A percentile compares a stretch with the other conserved stretches of the same genome.
Conservation (phyloP, 30 jellyfish, hydroid and myxozoan species). For the Turritopsis dohrnii region DNA sequence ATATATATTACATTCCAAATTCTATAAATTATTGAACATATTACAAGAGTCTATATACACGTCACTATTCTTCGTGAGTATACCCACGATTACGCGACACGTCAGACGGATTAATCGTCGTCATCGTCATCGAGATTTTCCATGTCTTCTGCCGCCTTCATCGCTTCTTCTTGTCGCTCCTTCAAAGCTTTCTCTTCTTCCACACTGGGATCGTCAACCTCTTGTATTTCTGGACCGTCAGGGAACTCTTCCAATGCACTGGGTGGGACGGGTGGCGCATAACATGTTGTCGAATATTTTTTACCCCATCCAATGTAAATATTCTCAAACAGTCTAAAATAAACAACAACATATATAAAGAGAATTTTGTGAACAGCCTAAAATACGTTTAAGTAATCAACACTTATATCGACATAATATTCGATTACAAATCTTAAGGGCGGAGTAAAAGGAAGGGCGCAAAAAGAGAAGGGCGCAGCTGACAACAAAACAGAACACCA, state of each 20-base stretch:
- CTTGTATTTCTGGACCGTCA: slow-evolving; percentile 64
- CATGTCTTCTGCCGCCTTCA: slow-evolving; percentile 80
- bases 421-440: too few relatives aligned
- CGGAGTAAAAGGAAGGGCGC: too few relatives aligned
- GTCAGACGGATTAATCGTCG: slow-evolving; percentile 45
- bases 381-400: too few relatives aligned
- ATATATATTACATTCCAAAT: background rate
- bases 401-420: too few relatives aligned
- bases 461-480: too few relatives aligned
- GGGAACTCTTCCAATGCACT: slow-evolving; percentile 70
- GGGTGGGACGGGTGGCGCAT: slow-evolving; percentile 84
- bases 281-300: slow-evolving; percentile 56
- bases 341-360: too few relatives aligned
- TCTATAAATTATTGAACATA: too few relatives aligned
- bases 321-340: slow-evolving; percentile 67
- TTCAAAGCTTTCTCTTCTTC: slow-evolving; percentile 88
- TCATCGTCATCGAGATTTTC: slow-evolving; percentile 89
- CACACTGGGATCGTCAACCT: slow-evolving; percentile 84
- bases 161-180: slow-evolving; percentile 77
- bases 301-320: slow-evolving; percentile 83
- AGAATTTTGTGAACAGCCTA: too few relatives aligned
- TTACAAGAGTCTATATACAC: background rate
- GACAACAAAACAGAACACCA: too few relatives aligned
- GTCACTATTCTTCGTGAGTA: background rate
- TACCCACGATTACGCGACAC: background rate